Evolutionary conservation across 2,888 invertebrate species (phyloP).

Genomic region (Plebejus anna): DNA sequence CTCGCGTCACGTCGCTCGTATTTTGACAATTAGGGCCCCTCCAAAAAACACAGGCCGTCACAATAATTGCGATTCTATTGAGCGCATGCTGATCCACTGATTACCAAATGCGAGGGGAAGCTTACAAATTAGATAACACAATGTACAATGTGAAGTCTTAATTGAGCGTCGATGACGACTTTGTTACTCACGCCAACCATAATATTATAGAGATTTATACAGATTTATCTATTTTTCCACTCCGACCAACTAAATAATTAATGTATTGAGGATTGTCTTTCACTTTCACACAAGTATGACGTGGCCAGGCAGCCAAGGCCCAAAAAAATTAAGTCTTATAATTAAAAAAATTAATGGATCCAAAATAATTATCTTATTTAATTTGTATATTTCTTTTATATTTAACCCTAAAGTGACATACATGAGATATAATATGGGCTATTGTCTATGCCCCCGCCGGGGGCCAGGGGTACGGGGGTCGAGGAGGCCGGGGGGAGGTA

Average conservation of each 20-base stretch:
- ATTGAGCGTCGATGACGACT: neutral
- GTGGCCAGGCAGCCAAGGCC: too few relatives aligned
- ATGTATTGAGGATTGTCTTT: too few relatives aligned
- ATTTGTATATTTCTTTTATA: neutral
- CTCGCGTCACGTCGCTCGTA: constrained; percentile 15
- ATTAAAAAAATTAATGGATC: neutral
- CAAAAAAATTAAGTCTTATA: too few relatives aligned
- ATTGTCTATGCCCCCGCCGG: neutral
- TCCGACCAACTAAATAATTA: too few relatives aligned
- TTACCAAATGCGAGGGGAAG: neutral
- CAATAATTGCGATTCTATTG: constrained; percentile 5
- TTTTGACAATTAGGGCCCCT: constrained; percentile 5
- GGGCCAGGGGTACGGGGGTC: neutral
- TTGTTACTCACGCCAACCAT: neutral
- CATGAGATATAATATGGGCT: neutral
- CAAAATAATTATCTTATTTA: neutral
- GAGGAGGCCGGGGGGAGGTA: neutral
- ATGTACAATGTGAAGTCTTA: neutral
- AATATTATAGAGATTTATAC: too few relatives aligned
- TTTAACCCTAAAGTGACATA: constrained; percentile 5
- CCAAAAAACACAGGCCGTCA: constrained; percentile 11
- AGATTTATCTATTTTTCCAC: too few relatives aligned
- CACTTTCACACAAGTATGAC: too few relatives aligned
- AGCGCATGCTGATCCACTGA: constrained; percentile 1
- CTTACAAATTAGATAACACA: constrained; percentile 2